Evolutionary conservation across 2,797 vertebrate genomes (phyloP).

Genomic region (Pangasius sanitwongsei): DNA sequence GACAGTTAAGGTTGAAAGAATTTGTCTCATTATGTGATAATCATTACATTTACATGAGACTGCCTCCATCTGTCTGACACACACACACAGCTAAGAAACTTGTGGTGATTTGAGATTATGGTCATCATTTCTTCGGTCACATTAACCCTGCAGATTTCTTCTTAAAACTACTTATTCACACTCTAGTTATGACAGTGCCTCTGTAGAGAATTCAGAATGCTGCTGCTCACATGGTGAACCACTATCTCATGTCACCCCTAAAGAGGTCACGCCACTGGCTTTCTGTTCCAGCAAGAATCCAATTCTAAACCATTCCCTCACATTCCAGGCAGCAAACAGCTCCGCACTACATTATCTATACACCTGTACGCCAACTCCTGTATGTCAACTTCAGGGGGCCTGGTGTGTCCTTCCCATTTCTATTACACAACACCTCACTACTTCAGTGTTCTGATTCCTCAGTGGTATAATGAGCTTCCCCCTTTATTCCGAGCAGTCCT

Average conservation of each 20-base stretch:
- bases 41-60: background rate
- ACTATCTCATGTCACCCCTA: background rate
- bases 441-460: background rate
- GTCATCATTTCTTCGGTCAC: background rate
- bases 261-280: background rate
- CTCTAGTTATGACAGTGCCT: background rate
- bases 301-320: background rate
- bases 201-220: background rate
- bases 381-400: background rate
- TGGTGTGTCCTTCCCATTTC: background rate
- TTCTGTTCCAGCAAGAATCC: background rate
- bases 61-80: background rate
- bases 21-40: background rate
- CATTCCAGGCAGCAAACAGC: background rate
- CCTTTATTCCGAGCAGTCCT: background rate
- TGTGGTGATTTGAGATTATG: background rate
- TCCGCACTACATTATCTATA: background rate
- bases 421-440: background rate
- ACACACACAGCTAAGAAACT: background rate
- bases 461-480: background rate
- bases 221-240: background rate
- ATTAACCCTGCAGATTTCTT: background rate
- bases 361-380: background rate
- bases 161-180: background rate
- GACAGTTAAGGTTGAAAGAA: constrained; percentile 1